Percentiles rank a stretch among this genome's conserved stretches.
phyloP scores from a whole-genome alignment of 2,888 invertebrate genomes.

The Monopis laevigella region DNA sequence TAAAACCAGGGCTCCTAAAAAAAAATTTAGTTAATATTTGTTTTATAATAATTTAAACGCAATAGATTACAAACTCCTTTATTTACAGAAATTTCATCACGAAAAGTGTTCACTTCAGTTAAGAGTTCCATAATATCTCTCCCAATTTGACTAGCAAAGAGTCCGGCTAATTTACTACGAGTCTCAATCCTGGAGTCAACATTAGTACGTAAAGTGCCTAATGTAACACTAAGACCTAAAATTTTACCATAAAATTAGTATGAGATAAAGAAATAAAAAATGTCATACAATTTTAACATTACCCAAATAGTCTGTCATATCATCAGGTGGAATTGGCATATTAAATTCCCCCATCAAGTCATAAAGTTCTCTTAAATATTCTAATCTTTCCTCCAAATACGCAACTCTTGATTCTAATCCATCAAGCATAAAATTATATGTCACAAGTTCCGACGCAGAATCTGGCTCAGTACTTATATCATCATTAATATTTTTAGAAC shows the following conservation, averaged over 20 bases:
- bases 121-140: conserved; percentile 80
- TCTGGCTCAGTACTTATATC: conserved; percentile 73
- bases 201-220: conserved; percentile 72
- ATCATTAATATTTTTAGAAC: conserved; percentile 71
- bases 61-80: too few species aligned
- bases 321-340: conserved; percentile 77
- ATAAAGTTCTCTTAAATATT: conserved; percentile 84
- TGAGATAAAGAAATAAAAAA: not conserved
- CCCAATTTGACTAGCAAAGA: conserved; percentile 78
- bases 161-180: conserved; percentile 72
- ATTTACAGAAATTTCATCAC: conserved; percentile 75
- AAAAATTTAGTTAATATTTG: too few species aligned
- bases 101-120: conserved; percentile 76
- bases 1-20: conserved; percentile 78
- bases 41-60: too few species aligned
- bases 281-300: too few species aligned
- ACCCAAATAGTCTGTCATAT: conserved; percentile 70
- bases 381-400: conserved; percentile 75
- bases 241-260: not conserved
- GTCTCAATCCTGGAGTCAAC: conserved; percentile 78
- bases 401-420: conserved; percentile 72
- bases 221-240: conserved; percentile 67
- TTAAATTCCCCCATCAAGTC: conserved; percentile 84
- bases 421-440: conserved; percentile 76
- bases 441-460: conserved; percentile 77